Conservation (phyloP, 2,888 invertebrate genomes). For the Nomada goodeniana region DNA sequence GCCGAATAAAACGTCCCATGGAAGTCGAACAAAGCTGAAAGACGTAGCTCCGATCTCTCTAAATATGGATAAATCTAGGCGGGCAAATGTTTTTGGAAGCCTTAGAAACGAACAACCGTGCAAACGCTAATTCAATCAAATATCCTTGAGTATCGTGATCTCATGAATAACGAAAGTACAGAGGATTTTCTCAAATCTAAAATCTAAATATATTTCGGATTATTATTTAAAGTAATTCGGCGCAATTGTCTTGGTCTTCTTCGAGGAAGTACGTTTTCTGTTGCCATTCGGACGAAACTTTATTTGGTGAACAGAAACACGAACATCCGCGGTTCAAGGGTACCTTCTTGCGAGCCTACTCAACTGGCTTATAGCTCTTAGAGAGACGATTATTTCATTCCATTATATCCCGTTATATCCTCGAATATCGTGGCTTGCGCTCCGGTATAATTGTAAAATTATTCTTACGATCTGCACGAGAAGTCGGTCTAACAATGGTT, state of each 20-base stretch:
- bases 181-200: neutral
- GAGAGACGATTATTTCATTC: conserved; percentile 64
- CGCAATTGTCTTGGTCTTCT: neutral
- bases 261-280: neutral
- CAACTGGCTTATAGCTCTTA: conserved; percentile 47
- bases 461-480: conserved; percentile 49
- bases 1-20: neutral
- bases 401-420: conserved; percentile 67
- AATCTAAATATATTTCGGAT: neutral
- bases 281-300: neutral
- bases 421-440: conserved; percentile 62
- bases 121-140: conserved; percentile 51
- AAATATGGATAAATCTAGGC: conserved; percentile 18
- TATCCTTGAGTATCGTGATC: conserved; percentile 26
- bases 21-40: neutral
- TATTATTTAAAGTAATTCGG: neutral
- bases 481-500: conserved; percentile 24
- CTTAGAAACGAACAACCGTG: conserved; percentile 32
- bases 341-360: conserved; percentile 29
- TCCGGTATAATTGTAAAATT: conserved; percentile 59
- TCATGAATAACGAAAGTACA: conserved; percentile 1
- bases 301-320: neutral
- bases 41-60: neutral
- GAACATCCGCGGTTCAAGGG: conserved; percentile 37
- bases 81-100: conserved; percentile 53